A percentile compares a stretch with the other conserved stretches of the same genome.
Evolutionary conservation across 2,888 invertebrate species (phyloP).

Genomic region (Operophtera brumata): DNA sequence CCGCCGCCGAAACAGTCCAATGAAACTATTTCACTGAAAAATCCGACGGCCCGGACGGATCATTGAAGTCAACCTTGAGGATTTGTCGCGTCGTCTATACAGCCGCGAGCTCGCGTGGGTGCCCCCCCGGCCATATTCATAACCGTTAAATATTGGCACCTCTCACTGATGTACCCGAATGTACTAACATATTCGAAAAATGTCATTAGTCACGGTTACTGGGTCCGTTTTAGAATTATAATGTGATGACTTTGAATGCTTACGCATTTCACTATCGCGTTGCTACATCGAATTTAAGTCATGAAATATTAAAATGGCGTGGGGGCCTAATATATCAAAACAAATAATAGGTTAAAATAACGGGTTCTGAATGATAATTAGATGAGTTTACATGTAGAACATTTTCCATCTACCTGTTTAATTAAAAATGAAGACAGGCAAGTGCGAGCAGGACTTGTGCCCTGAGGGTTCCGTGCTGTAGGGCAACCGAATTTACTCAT

Average conservation of each 20-base stretch:
- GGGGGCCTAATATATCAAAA: slow-evolving; percentile 8
- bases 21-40: slow-evolving; percentile 78
- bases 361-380: slow-evolving; percentile 2
- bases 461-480: too few species aligned
- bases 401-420: background rate
- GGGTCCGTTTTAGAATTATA: slow-evolving; percentile 35
- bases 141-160: slow-evolving; percentile 71
- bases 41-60: slow-evolving; percentile 68
- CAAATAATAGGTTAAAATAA: slow-evolving; percentile 12
- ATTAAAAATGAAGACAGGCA: background rate
- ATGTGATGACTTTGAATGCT: slow-evolving; percentile 29
- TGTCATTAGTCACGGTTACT: slow-evolving; percentile 40
- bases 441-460: too few species aligned
- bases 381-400: slow-evolving; percentile 1
- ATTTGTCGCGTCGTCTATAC: slow-evolving; percentile 74
- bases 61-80: slow-evolving; percentile 76
- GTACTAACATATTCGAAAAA: slow-evolving; percentile 39
- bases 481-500: too few species aligned
- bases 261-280: slow-evolving; percentile 24
- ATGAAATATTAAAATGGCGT: slow-evolving; percentile 25
- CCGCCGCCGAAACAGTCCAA: slow-evolving; percentile 56
- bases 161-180: slow-evolving; percentile 48
- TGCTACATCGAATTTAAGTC: slow-evolving; percentile 22
- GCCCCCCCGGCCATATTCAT: slow-evolving; percentile 61
- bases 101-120: slow-evolving; percentile 57